Conservation (phyloP, 2,888 invertebrate species). For the Adelognathus sp. region DNA sequence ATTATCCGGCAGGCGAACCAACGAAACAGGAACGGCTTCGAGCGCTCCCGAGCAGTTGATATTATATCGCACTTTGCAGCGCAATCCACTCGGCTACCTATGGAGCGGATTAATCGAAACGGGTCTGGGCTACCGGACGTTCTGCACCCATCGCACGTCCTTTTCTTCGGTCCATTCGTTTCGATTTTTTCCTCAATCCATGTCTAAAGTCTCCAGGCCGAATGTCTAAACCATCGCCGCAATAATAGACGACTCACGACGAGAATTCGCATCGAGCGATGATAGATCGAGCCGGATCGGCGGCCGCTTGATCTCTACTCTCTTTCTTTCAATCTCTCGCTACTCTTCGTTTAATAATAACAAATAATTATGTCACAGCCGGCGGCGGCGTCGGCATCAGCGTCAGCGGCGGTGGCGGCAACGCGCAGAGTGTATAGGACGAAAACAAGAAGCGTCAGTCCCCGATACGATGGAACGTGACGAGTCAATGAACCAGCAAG, state of each 20-base stretch:
- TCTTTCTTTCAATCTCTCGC: conserved; percentile 1
- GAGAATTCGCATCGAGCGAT: conserved; percentile 25
- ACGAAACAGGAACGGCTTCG: conserved; percentile 42
- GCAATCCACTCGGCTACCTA: neutral
- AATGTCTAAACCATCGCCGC: too few relatives aligned
- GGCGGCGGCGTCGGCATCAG: conserved; percentile 41
- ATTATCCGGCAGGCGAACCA: conserved; percentile 40
- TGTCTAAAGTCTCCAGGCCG: too few relatives aligned
- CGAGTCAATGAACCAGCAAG: conserved; percentile 65
- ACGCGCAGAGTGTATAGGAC: conserved; percentile 41
- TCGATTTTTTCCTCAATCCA: too few relatives aligned
- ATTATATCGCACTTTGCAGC: conserved; percentile 37
- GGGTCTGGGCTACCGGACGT: conserved; percentile 30
- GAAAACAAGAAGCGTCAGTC: conserved; percentile 58
- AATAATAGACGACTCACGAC: conserved; percentile 10
- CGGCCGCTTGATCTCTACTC: conserved; percentile 60
- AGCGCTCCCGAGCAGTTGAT: conserved; percentile 38
- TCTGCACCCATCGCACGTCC: neutral
- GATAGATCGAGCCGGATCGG: conserved; percentile 57
- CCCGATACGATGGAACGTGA: conserved; percentile 62
- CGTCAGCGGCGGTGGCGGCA: too few relatives aligned
- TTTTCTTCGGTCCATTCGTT: too few relatives aligned
- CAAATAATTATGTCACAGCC: conserved; percentile 74
- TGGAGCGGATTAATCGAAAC: conserved; percentile 37
- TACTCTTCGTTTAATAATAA: conserved; percentile 65